Percentiles rank a stretch among this genome's conserved stretches.
These are phyloP conservation scores for Dione juno DNA, from an alignment of 2,888 invertebrate species.

Conservation along the genomic window DNA sequence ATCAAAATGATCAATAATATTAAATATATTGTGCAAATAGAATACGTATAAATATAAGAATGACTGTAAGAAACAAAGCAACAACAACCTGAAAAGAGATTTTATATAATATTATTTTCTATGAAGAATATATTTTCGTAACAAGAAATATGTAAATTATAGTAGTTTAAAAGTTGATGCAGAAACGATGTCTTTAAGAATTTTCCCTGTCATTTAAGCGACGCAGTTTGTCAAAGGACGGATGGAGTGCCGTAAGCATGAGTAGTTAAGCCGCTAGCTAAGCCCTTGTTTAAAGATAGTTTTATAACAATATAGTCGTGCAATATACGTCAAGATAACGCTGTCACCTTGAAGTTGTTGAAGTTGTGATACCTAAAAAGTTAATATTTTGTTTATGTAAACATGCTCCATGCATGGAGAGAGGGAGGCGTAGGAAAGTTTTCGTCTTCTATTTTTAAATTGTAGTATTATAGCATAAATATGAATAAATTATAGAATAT, in stretches of 20 bases:
- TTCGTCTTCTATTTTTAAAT: too few relatives aligned
- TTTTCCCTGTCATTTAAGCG: constrained; percentile 18
- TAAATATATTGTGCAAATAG: not conserved
- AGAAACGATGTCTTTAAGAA: constrained; percentile 15
- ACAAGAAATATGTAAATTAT: not conserved
- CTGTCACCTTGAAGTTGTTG: not conserved
- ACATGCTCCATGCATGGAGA: too few relatives aligned
- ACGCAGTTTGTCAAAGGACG: constrained; percentile 21
- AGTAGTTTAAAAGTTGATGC: not conserved
- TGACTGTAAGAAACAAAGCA: not conserved
- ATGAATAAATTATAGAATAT: too few relatives aligned
- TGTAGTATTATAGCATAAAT: too few relatives aligned
- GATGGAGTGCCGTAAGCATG: constrained; percentile 2
- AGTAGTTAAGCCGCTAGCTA: not conserved
- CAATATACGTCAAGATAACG: not conserved
- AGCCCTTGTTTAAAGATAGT: constrained; percentile 11
- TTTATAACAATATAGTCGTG: not conserved
- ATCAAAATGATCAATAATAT: not conserved
- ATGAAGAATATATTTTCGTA: not conserved
- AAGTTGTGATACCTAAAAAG: too few relatives aligned
- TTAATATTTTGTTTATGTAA: too few relatives aligned
- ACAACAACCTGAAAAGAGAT: not conserved
- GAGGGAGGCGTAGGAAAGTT: too few relatives aligned
- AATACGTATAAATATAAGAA: not conserved
- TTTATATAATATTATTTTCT: not conserved